Evolutionary conservation across 2,113 vertebrate genomes (phyloP), one percentile per base, ranked within the genome.

Genomic region (Litocranius walleri): DNA sequence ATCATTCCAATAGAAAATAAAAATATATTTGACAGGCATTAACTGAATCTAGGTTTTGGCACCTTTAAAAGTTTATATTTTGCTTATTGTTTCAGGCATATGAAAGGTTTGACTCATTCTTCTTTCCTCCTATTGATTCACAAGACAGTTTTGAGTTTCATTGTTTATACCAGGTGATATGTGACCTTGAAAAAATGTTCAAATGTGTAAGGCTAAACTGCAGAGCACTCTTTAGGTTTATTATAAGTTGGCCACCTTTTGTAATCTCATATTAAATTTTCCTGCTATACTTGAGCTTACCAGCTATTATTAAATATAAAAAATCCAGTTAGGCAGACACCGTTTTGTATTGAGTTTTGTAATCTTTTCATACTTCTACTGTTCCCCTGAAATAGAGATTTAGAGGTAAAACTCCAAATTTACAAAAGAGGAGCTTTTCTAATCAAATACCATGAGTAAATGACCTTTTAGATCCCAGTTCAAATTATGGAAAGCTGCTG

Each of bases 221-320:
- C n/a, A 14, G 52, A 33, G 19, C 61, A 25, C 85, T 87, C 40
- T 85, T 86, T 54, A 89, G 77, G 59, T 74, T 78, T 96, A 33
- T 95, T 96, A n/a, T n/a, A n/a, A n/a, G 71, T 95, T 91, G 90
- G 85, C n/a, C 86, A n/a, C 33, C 40, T 88, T 95, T 85, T 93
- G n/a, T 92, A 88, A 78, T 94, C 81, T 94, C 29, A 56, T 59
- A 36, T 77, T 97, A 83, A 88, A 85, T 87, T 93, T 95, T 83
- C 77, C 82, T 64, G 0, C 15, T 96, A 1, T 93, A 87, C 30
- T 94, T 95, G 90, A 93, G 17, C 14, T 92, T 77, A 92, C 80
- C 48, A 64, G 45, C 45, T 43, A 10, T 85, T 94, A 90, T 52
- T 93, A 52, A 94, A 81, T 88, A 48, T 90, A n/a, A 84, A 84